These are phyloP conservation scores for Ginglymostoma cirratum DNA, from an alignment of 2,113 vertebrate genomes.

Conservation along the genomic window DNA sequence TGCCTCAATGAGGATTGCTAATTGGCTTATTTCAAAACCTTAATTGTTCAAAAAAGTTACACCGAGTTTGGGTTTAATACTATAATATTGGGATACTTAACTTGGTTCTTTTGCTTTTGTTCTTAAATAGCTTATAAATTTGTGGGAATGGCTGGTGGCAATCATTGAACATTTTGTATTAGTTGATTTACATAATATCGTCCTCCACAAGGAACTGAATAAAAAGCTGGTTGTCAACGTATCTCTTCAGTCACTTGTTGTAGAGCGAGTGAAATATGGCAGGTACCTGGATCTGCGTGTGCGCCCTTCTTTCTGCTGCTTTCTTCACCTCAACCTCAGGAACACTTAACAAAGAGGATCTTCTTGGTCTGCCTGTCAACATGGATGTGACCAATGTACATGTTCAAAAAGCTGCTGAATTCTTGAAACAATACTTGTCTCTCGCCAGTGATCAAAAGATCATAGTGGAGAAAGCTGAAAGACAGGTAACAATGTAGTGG, in stretches of 20 bases:
- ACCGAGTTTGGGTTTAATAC: neutral
- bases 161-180: neutral
- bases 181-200: neutral
- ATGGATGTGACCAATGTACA: neutral
- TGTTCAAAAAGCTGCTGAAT: neutral
- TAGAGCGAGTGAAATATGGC: neutral
- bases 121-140: neutral
- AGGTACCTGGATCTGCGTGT: neutral
- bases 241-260: neutral
- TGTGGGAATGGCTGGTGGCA: neutral
- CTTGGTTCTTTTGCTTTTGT: neutral
- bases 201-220: neutral
- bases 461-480: neutral
- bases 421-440: neutral
- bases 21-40: neutral
- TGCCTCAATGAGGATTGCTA: neutral
- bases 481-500: neutral
- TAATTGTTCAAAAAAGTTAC: neutral
- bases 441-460: neutral
- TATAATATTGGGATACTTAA: neutral
- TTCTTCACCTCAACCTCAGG: neutral
- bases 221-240: neutral
- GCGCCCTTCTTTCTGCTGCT: neutral
- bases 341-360: rapidly evolving
- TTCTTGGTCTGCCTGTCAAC: neutral